phyloP scores from a whole-genome alignment of 2,797 vertebrate genomes.

The Spinibarbus caldwelli region DNA sequence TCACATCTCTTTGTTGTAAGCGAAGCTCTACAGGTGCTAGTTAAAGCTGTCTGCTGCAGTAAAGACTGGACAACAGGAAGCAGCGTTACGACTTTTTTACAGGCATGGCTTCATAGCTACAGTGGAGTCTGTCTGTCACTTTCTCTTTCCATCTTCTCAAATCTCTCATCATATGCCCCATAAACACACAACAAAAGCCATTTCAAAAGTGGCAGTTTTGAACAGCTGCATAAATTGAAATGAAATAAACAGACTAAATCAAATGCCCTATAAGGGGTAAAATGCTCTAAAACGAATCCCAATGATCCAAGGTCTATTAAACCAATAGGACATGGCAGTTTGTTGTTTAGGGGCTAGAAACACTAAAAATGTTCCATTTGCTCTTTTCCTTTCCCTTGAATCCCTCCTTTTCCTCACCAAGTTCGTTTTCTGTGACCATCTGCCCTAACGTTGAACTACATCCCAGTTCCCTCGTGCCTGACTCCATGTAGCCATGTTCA shows the following conservation, averaged over 20 bases:
- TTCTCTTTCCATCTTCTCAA: conserved; percentile 25
- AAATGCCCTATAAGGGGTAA: conserved; percentile 13
- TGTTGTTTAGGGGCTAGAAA: conserved; percentile 20
- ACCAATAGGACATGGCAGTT: not conserved
- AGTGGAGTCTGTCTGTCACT: conserved; percentile 17
- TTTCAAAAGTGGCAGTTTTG: conserved; percentile 35
- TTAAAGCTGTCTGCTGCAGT: conserved; percentile 30
- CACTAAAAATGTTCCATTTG: conserved; percentile 7
- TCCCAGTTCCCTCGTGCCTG: conserved; percentile 19
- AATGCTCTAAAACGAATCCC: conserved; percentile 10
- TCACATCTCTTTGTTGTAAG: conserved; percentile 40
- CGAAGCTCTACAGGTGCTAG: conserved; percentile 5
- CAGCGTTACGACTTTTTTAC: conserved; percentile 65
- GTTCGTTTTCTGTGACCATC: not conserved
- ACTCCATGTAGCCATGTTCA: conserved; percentile 69
- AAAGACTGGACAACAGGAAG: conserved; percentile 51
- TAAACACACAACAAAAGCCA: conserved; percentile 24
- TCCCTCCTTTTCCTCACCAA: not conserved
- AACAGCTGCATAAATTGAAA: conserved; percentile 1
- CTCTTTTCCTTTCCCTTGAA: not conserved
- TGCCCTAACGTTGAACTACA: not conserved
- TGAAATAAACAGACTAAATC: conserved; percentile 2
- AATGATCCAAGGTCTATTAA: not conserved
- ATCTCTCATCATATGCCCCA: not conserved
- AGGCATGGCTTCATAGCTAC: conserved; percentile 11